Evolutionary conservation across 2,113 vertebrate species (phyloP), one percentile per base, ranked within the genome.

Genomic region (Pseudorhombus dupliciocellatus): DNA sequence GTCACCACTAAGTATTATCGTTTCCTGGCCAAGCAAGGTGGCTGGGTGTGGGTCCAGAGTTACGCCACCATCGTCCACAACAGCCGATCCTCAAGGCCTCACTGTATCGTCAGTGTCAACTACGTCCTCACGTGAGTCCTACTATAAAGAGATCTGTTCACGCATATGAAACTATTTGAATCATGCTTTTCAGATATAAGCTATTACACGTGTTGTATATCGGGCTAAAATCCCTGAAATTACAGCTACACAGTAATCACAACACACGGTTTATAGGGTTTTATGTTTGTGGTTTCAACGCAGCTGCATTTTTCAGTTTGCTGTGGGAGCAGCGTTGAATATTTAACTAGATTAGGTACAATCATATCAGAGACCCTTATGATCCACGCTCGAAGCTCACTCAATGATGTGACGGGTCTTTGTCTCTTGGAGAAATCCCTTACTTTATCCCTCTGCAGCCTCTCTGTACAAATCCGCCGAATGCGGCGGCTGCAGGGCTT

Each of bases 41-140:
- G 97, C 85, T 99, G 97, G 97, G 97, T 98, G 4, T 98, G 97
- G 97, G 96, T 98, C 58, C 97, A 99, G 93, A 99, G 97, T 89
- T 98, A 98, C 2, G 97, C 97, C 72, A 98, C 97, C 62, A 98
- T 98, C 53, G 97, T 98, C 51, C 97, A 98, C 95, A 98, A 98
- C 92, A 99, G 97, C 91, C 94, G 97, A 51, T 98, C 97, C 1
- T 98, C 97, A 10, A 93, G 97, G 75, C 97, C 97, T 0, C 97
- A 99, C 89, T 99, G 97, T 75, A 98, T 99, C 26, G 97, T 99
- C 94, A 99, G 97, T 60, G 97, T 99, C 84, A 98, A 99, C 95
- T 99, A 99, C 1, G 97, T 99, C 60, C 97, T 99, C 85, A 99
- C 97, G 97, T 99, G 90, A 98, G 97, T 96, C 57, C 20, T 24